Conservation (phyloP, 2,113 vertebrate species). For the Eurypyga helias region DNA sequence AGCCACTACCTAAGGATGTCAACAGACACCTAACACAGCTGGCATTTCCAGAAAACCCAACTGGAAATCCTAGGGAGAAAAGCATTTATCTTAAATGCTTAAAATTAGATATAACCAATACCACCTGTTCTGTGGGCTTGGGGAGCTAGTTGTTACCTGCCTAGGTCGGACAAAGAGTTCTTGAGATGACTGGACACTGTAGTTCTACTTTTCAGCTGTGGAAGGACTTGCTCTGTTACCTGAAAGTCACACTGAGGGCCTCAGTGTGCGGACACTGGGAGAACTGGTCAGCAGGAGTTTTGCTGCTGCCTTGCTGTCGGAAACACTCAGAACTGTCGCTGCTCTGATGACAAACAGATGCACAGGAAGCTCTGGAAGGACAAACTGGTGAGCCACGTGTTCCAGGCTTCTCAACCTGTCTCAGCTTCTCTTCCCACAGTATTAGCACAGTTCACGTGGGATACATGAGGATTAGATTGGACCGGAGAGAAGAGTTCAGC, state of each 20-base stretch:
- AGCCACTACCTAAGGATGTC: background rate
- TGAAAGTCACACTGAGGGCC: background rate
- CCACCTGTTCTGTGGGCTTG: background rate
- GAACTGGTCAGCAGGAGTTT: background rate
- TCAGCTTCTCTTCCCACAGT: background rate
- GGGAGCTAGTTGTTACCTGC: background rate
- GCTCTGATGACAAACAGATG: background rate
- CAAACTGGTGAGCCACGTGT: background rate
- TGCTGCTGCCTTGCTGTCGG: background rate
- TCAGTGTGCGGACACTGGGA: background rate
- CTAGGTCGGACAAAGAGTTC: background rate
- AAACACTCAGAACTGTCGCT: background rate
- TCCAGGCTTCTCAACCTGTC: background rate
- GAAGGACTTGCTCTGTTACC: background rate
- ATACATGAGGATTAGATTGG: background rate
- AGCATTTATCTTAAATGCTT: background rate
- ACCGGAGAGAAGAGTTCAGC: background rate
- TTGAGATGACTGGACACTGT: background rate
- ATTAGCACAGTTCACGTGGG: background rate
- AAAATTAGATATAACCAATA: background rate
- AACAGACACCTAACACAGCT: background rate
- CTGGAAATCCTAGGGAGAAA: background rate
- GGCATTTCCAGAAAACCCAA: background rate
- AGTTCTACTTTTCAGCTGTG: background rate
- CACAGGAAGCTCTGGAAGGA: background rate